Base-by-base conservation (phyloP, 2,888 invertebrate species). In the Leptogaster cylindrica region DNA sequence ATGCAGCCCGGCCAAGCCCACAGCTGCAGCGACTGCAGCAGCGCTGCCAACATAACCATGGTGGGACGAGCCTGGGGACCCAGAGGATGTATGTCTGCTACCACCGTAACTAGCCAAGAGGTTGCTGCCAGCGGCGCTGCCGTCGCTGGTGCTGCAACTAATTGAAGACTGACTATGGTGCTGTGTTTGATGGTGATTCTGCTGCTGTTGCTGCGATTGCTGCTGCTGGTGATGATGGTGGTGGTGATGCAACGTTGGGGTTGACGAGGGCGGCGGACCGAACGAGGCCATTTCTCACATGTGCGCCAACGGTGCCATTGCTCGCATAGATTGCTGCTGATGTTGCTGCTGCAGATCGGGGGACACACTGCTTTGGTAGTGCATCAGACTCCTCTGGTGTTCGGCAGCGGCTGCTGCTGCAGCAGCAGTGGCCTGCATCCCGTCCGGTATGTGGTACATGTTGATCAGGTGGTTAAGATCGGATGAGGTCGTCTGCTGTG, bases 391-490 rank as follows among this genome's bases (percentile, higher is more conserved):
- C 7, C 81, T 78, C 72, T 81, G 77, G 68, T 78, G 78, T 66
- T 75, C 73, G 25, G 70, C 73, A 4, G 74, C 74, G 25, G 74
- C 76, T 1, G 76, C 75, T 3, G 76, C 76, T n/a, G 75, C 76
- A 5, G 75, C 83, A 82, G 87, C 79, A 70, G 78, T 75, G 4
- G 85, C 84, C 78, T 85, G 85, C 80, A 86, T 84, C 46, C 82
- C 82, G 72, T 87, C 87, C 41, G 86, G 87, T 78, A 87, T 83
- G 79, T 87, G 87, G 80, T 87, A 87, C 87, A 87, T 86, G 77
- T 85, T 87, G 83, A 86, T 87, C 81, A 86, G 84, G 82, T 86
- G 86, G 82, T 84, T 85, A 73, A 87, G 82, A 78, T 87, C 87
- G 72, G 84, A 84, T 74, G 85, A 85, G 20, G 65, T 63, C 14